Conservation (phyloP, 2,888 invertebrate species). For the Drosophila macrospina region DNA sequence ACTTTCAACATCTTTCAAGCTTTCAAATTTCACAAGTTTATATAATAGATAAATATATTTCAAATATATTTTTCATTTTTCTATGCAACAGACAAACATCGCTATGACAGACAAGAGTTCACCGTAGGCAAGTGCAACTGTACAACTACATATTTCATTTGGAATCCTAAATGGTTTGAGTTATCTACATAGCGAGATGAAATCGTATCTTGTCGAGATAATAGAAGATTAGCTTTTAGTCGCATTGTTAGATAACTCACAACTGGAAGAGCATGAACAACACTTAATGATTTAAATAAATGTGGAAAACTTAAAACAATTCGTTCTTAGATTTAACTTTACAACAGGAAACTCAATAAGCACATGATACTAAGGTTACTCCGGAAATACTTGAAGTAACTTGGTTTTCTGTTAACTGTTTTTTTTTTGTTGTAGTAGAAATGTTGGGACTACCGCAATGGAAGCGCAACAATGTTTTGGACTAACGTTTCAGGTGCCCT, state of each 20-base stretch:
- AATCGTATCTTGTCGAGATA: conserved; percentile 11
- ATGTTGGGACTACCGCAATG: conserved; percentile 14
- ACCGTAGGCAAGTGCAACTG: background rate
- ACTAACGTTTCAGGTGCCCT: conserved; percentile 4
- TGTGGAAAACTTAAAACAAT: background rate
- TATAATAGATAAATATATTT: background rate
- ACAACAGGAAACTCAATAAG: background rate
- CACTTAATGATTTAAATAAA: background rate
- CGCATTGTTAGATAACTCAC: conserved; percentile 12
- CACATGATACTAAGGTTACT: too few species aligned
- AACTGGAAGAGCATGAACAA: background rate
- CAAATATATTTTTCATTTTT: too few species aligned
- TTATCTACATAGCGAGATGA: conserved; percentile 1
- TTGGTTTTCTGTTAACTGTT: too few species aligned
- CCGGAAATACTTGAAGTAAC: background rate
- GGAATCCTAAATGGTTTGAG: background rate
- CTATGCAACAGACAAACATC: too few species aligned
- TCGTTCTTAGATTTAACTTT: background rate
- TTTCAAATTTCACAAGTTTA: background rate
- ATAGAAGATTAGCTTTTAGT: conserved; percentile 13
- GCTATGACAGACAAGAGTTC: background rate
- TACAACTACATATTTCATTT: background rate
- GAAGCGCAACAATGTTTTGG: background rate
- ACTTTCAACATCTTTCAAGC: conserved; percentile 5
- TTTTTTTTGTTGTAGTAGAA: background rate